Evolutionary conservation across 1,140 invertebrate species (phyloP), one percentile per base, ranked within the genome.

Genomic region (Eumeta japonica): DNA sequence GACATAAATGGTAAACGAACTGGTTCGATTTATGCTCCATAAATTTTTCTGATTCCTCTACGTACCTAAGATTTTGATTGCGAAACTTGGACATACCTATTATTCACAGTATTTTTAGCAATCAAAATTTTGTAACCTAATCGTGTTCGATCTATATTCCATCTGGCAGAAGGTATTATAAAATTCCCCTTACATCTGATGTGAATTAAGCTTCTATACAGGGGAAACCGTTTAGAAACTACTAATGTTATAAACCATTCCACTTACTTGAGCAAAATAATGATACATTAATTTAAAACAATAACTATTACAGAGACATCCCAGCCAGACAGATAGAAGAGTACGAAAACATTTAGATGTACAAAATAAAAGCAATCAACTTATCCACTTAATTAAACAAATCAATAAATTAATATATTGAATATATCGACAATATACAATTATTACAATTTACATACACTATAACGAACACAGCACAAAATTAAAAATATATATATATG

Each of bases 1-100:
- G 67, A 74, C 73, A 76, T 71, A 67, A 74, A 39, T 71, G 61
- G 67, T 76, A 73, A 74, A 76, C 70, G 66, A 76, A 72, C 67
- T 58, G 54, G 52, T 59, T 63, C 53, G 59, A 62, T 59, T 55
- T 55, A 58, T 54, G 50, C 51, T 53, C 48, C 49, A n/a, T n/a
- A n/a, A n/a, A n/a, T n/a, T n/a, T n/a, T n/a, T n/a, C 45, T 50
- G 50, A 43, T 57, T 48, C 38, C 28, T 55, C 58, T 62, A 61
- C 48, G 48, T 50, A 58, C 50, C 56, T 55, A 59, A 59, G n/a
- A n/a, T 50, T 59, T 54, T 49, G 39, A 39, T n/a, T n/a, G n/a
- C n/a, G 50, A 57, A 58, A 41, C 54, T 61, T 38, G 58, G 57
- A 67, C 57, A 58, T n/a, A n/a, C n/a, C n/a, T n/a, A n/a, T n/a